phyloP scores from a whole-genome alignment of 1,140 invertebrate species.

The Bombus soroeensis region DNA sequence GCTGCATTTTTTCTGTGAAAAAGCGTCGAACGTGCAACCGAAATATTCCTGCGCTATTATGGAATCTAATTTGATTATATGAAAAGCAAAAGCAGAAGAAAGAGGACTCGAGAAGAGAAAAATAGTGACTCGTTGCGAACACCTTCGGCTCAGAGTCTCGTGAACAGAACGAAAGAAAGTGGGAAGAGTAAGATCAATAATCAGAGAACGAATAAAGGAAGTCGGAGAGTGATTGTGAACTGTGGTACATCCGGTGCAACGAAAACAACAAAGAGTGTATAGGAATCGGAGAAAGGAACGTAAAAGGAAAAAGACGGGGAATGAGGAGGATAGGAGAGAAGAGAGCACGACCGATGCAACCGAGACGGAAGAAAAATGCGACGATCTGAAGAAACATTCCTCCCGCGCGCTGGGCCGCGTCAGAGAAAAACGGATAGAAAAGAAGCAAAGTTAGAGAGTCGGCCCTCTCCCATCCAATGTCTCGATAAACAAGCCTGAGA shows the following conservation, averaged over 20 bases:
- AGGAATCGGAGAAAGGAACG: background rate
- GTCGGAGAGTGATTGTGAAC: conserved; percentile 19
- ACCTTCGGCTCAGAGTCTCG: background rate
- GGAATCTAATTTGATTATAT: conserved; percentile 52
- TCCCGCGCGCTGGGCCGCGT: background rate
- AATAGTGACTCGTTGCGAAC: background rate
- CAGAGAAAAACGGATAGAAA: background rate
- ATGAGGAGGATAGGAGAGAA: background rate
- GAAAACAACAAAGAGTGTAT: conserved; percentile 21
- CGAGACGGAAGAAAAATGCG: conserved; percentile 48
- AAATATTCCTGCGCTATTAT: conserved; percentile 4
- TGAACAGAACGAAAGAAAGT: background rate
- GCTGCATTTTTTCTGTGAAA: background rate
- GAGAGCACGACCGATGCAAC: conserved; percentile 22
- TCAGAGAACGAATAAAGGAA: conserved; percentile 4
- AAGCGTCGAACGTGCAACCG: background rate
- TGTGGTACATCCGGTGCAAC: conserved; percentile 39
- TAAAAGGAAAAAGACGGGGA: no score
- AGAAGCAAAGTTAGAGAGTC: conserved; percentile 33
- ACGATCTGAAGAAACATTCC: conserved; percentile 40
- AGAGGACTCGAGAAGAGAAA: background rate
- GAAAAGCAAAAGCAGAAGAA: background rate
- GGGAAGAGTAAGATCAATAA: conserved; percentile 35
- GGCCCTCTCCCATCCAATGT: conserved; percentile 13
- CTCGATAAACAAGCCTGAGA: conserved; percentile 52